Conservation (phyloP, 2,888 invertebrate species). For the Sialis lutaria region DNA sequence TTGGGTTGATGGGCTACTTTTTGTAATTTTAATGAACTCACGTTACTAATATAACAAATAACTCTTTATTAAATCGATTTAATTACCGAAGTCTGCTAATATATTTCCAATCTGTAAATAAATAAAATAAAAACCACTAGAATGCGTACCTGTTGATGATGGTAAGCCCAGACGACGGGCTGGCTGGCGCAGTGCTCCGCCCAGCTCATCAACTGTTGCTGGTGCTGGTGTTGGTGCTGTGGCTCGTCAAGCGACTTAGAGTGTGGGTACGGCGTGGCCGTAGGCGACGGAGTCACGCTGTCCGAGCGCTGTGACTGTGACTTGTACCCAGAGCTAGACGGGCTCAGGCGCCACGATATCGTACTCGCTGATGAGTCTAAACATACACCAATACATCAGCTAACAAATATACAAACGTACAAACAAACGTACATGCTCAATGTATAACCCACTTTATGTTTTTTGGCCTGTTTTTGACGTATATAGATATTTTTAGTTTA, state of each 20-base stretch:
- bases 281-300: slow-evolving; percentile 63
- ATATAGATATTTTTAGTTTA: not conserved
- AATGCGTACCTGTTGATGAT: not conserved
- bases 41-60: too few relatives aligned
- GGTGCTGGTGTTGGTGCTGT: not conserved
- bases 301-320: slow-evolving; percentile 56
- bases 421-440: not conserved
- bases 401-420: not conserved
- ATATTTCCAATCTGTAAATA: too few relatives aligned
- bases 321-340: slow-evolving; percentile 61
- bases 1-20: too few relatives aligned
- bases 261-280: slow-evolving; percentile 28
- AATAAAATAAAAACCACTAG: too few relatives aligned
- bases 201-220: slow-evolving; percentile 1
- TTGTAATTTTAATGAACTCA: too few relatives aligned
- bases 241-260: slow-evolving; percentile 2
- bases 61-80: too few relatives aligned
- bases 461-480: not conserved
- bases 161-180: not conserved
- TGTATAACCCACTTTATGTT: not conserved
- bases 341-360: slow-evolving; percentile 50
- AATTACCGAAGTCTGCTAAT: too few relatives aligned
- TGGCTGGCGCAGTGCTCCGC: not conserved
- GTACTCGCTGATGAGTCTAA: slow-evolving; percentile 37
- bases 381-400: slow-evolving; percentile 1